phyloP scores from a whole-genome alignment of 1,140 invertebrate genomes.

The Macrobrachium nipponense region DNA sequence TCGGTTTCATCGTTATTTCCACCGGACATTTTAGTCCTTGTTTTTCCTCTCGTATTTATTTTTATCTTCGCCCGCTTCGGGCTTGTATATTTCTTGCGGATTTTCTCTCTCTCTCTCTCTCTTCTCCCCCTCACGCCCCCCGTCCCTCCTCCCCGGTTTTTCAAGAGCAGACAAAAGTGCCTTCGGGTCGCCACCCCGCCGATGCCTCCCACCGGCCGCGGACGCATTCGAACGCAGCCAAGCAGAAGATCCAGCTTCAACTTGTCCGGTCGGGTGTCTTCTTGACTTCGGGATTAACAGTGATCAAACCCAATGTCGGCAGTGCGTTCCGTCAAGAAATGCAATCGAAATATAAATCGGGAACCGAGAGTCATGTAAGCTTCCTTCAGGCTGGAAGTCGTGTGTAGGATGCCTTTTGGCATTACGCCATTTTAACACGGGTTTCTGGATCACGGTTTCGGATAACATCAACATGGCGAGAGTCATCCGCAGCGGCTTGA shows the following conservation, averaged over 20 bases:
- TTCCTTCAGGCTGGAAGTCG: too few relatives aligned
- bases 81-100: not conserved
- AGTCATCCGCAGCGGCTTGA: constrained; percentile 36
- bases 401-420: too few relatives aligned
- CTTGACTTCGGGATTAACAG: not conserved
- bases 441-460: not conserved
- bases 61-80: not conserved
- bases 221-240: constrained; percentile 36
- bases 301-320: too few relatives aligned
- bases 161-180: not conserved
- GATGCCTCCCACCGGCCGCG: constrained; percentile 32
- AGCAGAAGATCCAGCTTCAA: constrained; percentile 37
- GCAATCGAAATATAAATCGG: too few relatives aligned
- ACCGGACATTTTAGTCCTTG: not conserved
- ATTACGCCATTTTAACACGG: too few relatives aligned
- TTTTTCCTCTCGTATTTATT: not conserved
- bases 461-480: constrained; percentile 11
- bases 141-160: not conserved
- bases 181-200: constrained; percentile 22
- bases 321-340: too few relatives aligned
- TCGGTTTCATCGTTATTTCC: too few relatives aligned
- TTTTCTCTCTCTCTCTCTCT: not conserved
- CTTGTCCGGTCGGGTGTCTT: not conserved
- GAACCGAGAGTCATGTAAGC: too few relatives aligned
- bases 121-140: not conserved